Percentiles rank a stretch among this genome's conserved stretches.
Conservation (phyloP, 2,888 invertebrate species). For the Caprella mutica region DNA sequence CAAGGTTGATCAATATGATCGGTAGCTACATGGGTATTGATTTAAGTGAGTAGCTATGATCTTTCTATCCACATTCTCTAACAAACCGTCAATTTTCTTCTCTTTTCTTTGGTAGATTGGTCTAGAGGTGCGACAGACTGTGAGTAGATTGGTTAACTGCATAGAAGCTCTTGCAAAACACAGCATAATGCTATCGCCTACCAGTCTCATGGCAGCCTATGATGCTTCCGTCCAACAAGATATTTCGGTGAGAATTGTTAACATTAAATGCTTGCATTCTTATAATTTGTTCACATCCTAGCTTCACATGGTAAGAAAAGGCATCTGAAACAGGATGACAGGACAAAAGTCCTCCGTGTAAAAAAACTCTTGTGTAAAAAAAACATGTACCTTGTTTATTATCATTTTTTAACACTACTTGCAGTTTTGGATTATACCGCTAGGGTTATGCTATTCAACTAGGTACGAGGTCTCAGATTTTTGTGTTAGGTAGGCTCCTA, state of each 20-base stretch:
- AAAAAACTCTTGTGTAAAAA: not conserved
- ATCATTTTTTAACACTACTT: not conserved
- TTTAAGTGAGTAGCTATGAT: too few relatives aligned
- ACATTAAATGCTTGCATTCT: not conserved
- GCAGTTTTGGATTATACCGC: too few relatives aligned
- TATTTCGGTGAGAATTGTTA: not conserved
- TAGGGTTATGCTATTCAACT: too few relatives aligned
- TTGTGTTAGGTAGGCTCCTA: too few relatives aligned
- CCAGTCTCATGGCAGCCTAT: conserved; percentile 55
- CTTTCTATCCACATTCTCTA: not conserved
- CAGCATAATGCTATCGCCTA: conserved; percentile 82
- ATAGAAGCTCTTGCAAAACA: conserved; percentile 72
- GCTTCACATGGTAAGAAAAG: not conserved
- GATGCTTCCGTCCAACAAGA: conserved; percentile 1
- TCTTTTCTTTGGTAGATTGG: conserved; percentile 51
- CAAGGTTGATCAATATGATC: too few relatives aligned
- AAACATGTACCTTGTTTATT: not conserved
- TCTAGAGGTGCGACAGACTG: conserved; percentile 64
- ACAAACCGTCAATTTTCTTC: conserved; percentile 31
- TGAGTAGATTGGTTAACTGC: conserved; percentile 79
- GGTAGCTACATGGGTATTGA: too few relatives aligned
- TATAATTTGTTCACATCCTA: not conserved
- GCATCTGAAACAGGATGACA: too few relatives aligned
- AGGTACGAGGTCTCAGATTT: too few relatives aligned
- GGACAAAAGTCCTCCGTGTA: too few relatives aligned